These are phyloP conservation scores for Setipinna tenuifilis DNA, from an alignment of 2,797 vertebrate genomes.

Conservation along the genomic window DNA sequence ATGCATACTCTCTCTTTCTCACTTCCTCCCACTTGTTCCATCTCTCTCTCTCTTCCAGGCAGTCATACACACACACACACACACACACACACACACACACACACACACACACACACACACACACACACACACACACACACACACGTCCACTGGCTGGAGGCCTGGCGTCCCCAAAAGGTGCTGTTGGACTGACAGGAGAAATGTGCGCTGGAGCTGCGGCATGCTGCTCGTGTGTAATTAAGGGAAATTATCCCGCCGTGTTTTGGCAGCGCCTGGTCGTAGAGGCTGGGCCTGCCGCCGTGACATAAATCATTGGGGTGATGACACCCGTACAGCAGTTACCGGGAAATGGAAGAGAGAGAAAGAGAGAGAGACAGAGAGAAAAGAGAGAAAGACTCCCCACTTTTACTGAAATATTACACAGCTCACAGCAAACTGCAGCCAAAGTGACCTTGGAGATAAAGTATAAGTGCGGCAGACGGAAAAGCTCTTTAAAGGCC, in stretches of 20 bases:
- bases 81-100: not conserved
- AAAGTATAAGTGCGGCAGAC: conserved; percentile 14
- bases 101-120: not conserved
- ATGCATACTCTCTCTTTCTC: not conserved
- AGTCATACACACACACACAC: not conserved
- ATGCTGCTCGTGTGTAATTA: conserved; percentile 23
- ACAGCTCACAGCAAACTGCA: conserved; percentile 21
- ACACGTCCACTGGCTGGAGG: not conserved
- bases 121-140: conserved; percentile 2
- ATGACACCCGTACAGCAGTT: conserved; percentile 24
- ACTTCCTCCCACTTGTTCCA: not conserved
- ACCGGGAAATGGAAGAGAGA: not conserved
- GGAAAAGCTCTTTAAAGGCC: conserved; percentile 13
- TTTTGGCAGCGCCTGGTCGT: conserved; percentile 11
- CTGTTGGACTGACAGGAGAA: conserved; percentile 21
- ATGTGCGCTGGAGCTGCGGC: not conserved
- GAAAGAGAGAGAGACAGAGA: not conserved
- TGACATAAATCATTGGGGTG: conserved; percentile 20
- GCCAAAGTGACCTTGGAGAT: conserved; percentile 26
- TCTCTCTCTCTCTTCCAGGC: not conserved
- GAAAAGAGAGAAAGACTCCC: not conserved
- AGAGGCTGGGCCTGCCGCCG: not conserved
- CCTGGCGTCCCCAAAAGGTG: not conserved
- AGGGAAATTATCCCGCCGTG: conserved; percentile 17
- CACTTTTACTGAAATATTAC: conserved; percentile 16